Percentiles rank a stretch among this genome's conserved stretches.
These are phyloP conservation scores for Parnassius mnemosyne DNA, from an alignment of 2,888 invertebrate genomes.

Conservation along the genomic window DNA sequence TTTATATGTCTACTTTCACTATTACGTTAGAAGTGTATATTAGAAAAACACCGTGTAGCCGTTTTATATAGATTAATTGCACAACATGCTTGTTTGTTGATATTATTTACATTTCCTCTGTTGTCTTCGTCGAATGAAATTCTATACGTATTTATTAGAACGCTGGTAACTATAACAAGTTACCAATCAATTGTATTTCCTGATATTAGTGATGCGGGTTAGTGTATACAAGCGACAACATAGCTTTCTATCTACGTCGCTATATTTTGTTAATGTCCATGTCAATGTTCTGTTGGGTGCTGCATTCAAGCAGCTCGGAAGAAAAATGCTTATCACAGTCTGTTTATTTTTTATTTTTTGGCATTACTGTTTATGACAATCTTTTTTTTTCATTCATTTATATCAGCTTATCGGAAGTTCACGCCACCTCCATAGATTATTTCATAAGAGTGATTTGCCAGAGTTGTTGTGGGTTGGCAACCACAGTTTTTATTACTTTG, in stretches of 20 bases:
- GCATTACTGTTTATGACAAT: no score
- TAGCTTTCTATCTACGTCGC: constrained; percentile 21
- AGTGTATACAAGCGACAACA: constrained; percentile 15
- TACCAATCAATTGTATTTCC: constrained; percentile 9
- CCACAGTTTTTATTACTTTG: no score
- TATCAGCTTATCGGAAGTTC: no score
- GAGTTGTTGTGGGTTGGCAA: no score
- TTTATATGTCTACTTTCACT: no score
- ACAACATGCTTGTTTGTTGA: background rate
- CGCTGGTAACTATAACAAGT: constrained; percentile 15
- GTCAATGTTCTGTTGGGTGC: constrained; percentile 2
- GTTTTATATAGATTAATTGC: background rate
- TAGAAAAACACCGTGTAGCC: background rate
- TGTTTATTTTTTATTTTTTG: no score
- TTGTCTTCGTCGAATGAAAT: constrained; percentile 4
- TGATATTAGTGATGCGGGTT: constrained; percentile 18
- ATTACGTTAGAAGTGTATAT: no score
- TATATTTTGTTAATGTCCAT: constrained; percentile 5
- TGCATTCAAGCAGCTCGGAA: background rate
- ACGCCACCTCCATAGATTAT: no score
- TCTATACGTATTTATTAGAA: constrained; percentile 4
- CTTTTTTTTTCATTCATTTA: no score
- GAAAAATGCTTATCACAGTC: background rate
- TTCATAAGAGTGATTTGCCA: no score
- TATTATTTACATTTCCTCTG: background rate